Conservation (phyloP, 2,888 invertebrate species). For the Anaspis maculata region DNA sequence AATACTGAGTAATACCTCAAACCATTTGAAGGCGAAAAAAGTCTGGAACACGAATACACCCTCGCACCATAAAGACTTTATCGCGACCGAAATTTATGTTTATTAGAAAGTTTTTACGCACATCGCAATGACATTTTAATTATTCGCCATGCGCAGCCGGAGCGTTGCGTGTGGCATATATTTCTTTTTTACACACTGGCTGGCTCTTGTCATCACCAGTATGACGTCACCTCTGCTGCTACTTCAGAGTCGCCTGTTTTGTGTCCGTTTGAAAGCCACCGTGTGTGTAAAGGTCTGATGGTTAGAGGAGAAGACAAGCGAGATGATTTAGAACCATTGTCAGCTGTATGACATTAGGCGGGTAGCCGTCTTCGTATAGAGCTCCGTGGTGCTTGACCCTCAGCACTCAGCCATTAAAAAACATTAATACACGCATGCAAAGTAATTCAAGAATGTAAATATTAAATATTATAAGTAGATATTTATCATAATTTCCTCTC, state of each 20-base stretch:
- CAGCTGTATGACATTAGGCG: conserved; percentile 11
- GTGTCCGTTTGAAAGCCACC: conserved; percentile 9
- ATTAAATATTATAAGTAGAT: conserved; percentile 40
- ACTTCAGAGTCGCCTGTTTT: conserved; percentile 5
- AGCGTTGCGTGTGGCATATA: too few species aligned
- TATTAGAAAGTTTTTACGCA: too few species aligned
- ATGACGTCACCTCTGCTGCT: not conserved
- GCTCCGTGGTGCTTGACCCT: conserved; percentile 15
- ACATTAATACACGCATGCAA: conserved; percentile 25
- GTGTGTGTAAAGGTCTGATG: too few species aligned
- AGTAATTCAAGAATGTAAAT: conserved; percentile 36
- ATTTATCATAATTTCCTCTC: conserved; percentile 42
- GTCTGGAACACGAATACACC: too few species aligned
- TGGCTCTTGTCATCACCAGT: too few species aligned
- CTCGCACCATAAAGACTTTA: too few species aligned
- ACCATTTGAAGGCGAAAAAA: too few species aligned
- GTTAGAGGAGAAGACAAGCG: conserved; percentile 7
- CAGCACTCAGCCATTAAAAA: conserved; percentile 7
- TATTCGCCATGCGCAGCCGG: not conserved
- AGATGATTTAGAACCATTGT: conserved; percentile 14
- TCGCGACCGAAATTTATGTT: too few species aligned
- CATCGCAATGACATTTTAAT: conserved; percentile 3
- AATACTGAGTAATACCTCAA: too few species aligned
- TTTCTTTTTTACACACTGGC: too few species aligned
- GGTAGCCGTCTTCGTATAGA: too few species aligned